These are phyloP conservation scores for Petrocephalus schoutedeni DNA, from an alignment of 2,797 vertebrate genomes.

Conservation along the genomic window DNA sequence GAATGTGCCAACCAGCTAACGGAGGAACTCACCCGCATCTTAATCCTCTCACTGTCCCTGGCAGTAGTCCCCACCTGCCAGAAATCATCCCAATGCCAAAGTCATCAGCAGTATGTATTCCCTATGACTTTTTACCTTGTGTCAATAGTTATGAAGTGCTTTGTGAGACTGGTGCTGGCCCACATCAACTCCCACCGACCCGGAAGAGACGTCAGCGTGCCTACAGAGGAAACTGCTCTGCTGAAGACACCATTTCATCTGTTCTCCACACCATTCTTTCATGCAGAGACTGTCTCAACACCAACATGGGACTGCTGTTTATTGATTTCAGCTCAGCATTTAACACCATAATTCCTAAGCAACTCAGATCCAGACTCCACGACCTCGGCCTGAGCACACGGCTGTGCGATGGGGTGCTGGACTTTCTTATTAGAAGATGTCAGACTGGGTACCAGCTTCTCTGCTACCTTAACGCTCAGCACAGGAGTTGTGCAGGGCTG, in stretches of 20 bases:
- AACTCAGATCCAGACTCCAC: not conserved
- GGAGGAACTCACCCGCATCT: not conserved
- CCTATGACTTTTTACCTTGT: not conserved
- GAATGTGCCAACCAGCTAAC: not conserved
- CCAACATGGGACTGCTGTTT: not conserved
- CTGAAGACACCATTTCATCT: not conserved
- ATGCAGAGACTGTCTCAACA: not conserved
- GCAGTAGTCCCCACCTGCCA: not conserved
- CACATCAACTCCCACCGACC: not conserved
- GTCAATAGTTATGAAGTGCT: not conserved
- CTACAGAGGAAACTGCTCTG: not conserved
- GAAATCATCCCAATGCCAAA: not conserved
- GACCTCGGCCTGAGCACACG: not conserved
- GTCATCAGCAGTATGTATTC: not conserved
- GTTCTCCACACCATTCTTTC: not conserved
- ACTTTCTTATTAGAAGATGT: not conserved
- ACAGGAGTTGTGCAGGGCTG: not conserved
- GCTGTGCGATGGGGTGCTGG: not conserved
- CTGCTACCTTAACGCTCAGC: not conserved
- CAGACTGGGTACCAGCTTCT: not conserved
- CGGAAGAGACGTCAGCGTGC: not conserved
- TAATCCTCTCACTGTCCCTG: not conserved
- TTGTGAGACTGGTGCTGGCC: not conserved
- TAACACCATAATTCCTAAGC: not conserved
- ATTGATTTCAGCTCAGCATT: not conserved